Conservation (phyloP, 2,888 invertebrate species). For the Eucriotettix oculatus region DNA sequence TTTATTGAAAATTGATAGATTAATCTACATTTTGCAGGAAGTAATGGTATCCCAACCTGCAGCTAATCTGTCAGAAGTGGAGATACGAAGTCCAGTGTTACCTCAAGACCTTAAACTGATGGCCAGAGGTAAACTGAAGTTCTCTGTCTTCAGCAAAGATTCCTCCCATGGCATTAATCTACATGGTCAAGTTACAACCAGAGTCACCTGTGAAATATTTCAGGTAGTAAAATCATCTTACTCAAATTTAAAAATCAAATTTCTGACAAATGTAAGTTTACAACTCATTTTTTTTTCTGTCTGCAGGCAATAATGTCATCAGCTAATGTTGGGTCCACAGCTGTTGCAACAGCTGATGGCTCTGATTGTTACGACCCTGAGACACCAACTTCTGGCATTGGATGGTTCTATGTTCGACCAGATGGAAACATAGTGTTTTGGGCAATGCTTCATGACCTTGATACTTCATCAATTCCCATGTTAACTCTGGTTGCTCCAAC, state of each 20-base stretch:
- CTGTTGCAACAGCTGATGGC: too few species aligned
- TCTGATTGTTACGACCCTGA: too few species aligned
- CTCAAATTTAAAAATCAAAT: not conserved
- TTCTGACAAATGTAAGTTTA: too few species aligned
- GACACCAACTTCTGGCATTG: constrained; percentile 34
- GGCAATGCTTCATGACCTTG: constrained; percentile 34
- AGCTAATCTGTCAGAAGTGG: constrained; percentile 57
- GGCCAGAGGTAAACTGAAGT: constrained; percentile 51
- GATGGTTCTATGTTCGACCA: constrained; percentile 61
- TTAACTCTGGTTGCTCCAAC: constrained; percentile 14
- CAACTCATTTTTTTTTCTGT: too few species aligned
- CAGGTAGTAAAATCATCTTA: constrained; percentile 31
- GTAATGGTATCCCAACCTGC: constrained; percentile 55
- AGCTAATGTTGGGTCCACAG: too few species aligned
- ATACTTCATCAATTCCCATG: constrained; percentile 5
- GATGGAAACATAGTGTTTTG: constrained; percentile 65
- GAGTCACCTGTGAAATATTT: constrained; percentile 65
- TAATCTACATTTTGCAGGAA: constrained; percentile 23
- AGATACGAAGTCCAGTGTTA: constrained; percentile 61
- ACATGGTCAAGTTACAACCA: constrained; percentile 52
- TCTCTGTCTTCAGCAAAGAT: constrained; percentile 52
- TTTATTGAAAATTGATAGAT: too few species aligned
- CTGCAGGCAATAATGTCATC: too few species aligned
- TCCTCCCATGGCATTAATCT: constrained; percentile 43
- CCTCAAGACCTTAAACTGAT: constrained; percentile 57